Conservation (phyloP, 2,797 vertebrate genomes). For the Mallotus villosus region DNA sequence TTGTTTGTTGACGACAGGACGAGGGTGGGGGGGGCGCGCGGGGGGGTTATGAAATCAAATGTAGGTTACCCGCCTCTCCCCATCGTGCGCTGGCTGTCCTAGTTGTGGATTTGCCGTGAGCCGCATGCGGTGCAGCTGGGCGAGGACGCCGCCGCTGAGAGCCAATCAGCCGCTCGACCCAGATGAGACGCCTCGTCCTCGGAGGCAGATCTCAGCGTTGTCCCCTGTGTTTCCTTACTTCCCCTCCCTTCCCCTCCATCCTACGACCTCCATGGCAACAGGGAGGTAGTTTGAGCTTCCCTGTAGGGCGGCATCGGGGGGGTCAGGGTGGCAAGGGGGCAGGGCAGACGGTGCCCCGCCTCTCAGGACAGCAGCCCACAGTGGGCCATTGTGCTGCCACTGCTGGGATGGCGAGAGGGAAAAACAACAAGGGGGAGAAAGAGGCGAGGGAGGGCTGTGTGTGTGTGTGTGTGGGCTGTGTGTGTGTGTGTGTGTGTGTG, state of each 20-base stretch:
- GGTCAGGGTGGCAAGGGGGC: slow-evolving; percentile 16
- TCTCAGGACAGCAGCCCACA: slow-evolving; percentile 30
- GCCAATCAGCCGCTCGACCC: slow-evolving; percentile 47
- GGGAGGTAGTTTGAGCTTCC: background rate
- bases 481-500: too few species aligned
- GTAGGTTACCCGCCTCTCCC: slow-evolving; percentile 56
- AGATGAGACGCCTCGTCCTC: slow-evolving; percentile 43
- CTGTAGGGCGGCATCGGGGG: slow-evolving; percentile 13
- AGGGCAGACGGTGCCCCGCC: slow-evolving; percentile 5
- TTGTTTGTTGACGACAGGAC: slow-evolving; percentile 29
- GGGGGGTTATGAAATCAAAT: slow-evolving; percentile 41
- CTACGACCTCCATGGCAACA: slow-evolving; percentile 22
- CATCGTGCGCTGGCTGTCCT: slow-evolving; percentile 33
- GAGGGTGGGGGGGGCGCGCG: slow-evolving; percentile 46
- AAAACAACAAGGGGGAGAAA: slow-evolving; percentile 25
- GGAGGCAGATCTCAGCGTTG: slow-evolving; percentile 21
- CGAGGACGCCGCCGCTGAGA: slow-evolving; percentile 23
- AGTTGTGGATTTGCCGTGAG: slow-evolving; percentile 54
- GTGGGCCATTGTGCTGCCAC: slow-evolving; percentile 55
- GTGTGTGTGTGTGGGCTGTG: too few species aligned
- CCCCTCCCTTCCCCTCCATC: background rate
- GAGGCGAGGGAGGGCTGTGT: slow-evolving; percentile 20
- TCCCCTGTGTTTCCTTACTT: slow-evolving; percentile 11
- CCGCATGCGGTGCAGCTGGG: slow-evolving; percentile 42
- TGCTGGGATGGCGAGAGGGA: slow-evolving; percentile 18